These are phyloP conservation scores for Lucinisca nassula DNA, from an alignment of 2,888 invertebrate species.

Conservation along the genomic window DNA sequence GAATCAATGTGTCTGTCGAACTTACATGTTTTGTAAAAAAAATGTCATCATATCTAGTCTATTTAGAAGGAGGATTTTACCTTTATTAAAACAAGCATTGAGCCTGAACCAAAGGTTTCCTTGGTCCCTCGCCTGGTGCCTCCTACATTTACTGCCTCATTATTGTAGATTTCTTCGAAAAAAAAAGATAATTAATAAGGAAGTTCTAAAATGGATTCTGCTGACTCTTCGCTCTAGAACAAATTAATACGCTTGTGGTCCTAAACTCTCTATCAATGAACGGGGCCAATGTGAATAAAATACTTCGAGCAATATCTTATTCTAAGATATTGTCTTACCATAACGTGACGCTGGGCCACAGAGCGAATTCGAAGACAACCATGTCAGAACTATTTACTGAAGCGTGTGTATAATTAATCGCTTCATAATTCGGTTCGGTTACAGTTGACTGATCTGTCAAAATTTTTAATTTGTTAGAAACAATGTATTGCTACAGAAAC, in stretches of 20 bases:
- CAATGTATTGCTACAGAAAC: not conserved
- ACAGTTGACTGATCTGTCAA: slow-evolving; percentile 40
- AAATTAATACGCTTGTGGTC: too few species aligned
- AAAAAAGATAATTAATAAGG: slow-evolving; percentile 47
- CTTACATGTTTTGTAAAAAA: too few species aligned
- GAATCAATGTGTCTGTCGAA: not conserved
- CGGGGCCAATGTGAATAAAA: too few species aligned
- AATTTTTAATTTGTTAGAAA: not conserved
- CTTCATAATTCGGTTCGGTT: not conserved
- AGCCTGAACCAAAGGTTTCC: slow-evolving; percentile 82
- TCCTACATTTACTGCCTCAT: slow-evolving; percentile 74
- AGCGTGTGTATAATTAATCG: not conserved
- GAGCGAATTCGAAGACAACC: too few species aligned
- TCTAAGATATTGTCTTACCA: too few species aligned
- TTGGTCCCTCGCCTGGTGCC: slow-evolving; percentile 79
- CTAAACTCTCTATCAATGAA: too few species aligned
- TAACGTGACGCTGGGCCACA: too few species aligned
- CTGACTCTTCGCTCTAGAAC: not conserved
- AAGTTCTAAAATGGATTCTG: slow-evolving; percentile 61
- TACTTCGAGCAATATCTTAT: too few species aligned
- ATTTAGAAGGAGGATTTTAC: slow-evolving; percentile 60
- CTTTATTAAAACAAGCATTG: slow-evolving; percentile 79
- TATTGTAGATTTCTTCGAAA: slow-evolving; percentile 67
- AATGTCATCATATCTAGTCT: not conserved
- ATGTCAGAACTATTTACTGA: not conserved